Percentiles rank a stretch among this genome's conserved stretches.
Evolutionary conservation across 1,140 invertebrate genomes (phyloP).

Genomic region (Camponotus floridanus): DNA sequence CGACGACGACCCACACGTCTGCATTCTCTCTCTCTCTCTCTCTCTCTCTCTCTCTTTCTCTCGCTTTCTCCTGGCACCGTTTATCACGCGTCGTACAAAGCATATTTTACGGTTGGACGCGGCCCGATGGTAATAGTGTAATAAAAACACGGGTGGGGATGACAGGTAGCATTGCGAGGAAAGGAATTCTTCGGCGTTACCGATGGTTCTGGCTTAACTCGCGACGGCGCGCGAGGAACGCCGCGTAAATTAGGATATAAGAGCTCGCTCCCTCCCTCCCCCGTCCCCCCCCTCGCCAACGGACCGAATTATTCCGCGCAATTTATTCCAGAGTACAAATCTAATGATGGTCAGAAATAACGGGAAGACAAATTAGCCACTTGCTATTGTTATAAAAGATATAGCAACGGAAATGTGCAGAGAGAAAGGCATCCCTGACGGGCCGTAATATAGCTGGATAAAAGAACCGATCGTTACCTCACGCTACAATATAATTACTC

Average conservation of each 20-base stretch:
- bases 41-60: slow-evolving; percentile 63
- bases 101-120: slow-evolving; percentile 75
- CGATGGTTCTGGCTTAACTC: slow-evolving; percentile 68
- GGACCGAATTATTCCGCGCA: slow-evolving; percentile 68
- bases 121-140: slow-evolving; percentile 76
- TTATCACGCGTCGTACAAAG: slow-evolving; percentile 71
- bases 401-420: background rate
- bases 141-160: slow-evolving; percentile 75
- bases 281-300: no score
- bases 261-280: slow-evolving; percentile 24
- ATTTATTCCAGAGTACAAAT: slow-evolving; percentile 63
- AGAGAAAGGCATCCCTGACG: background rate
- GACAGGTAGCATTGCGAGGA: slow-evolving; percentile 73
- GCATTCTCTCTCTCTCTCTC: slow-evolving; percentile 56
- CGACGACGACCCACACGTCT: slow-evolving; percentile 27
- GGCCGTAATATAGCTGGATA: slow-evolving; percentile 13
- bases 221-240: slow-evolving; percentile 55
- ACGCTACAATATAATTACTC: slow-evolving; percentile 33
- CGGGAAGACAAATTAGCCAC: slow-evolving; percentile 31
- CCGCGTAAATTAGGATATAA: slow-evolving; percentile 71
- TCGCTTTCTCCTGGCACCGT: slow-evolving; percentile 65
- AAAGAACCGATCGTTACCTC: slow-evolving; percentile 46
- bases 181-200: slow-evolving; percentile 72
- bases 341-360: slow-evolving; percentile 42
- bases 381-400: background rate